Evolutionary conservation across 1,140 invertebrate species (phyloP).

Genomic region (Probaryconus sp.): DNA sequence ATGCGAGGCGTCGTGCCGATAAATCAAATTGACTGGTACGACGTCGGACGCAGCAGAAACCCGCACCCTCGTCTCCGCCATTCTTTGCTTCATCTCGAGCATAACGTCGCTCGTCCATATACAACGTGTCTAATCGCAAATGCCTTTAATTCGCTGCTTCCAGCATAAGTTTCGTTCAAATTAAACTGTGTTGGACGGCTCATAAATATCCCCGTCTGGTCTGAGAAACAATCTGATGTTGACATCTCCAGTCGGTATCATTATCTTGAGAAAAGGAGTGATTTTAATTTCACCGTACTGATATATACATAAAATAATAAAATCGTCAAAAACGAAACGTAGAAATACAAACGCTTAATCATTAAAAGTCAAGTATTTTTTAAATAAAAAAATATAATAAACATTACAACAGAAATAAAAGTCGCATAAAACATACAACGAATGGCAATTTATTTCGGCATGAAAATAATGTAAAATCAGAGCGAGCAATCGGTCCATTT

Average conservation of each 20-base stretch:
- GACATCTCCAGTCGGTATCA: background rate
- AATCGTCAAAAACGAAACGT: background rate
- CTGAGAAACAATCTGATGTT: conserved; percentile 17
- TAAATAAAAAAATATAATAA: conserved; percentile 11
- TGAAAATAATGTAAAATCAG: conserved; percentile 32
- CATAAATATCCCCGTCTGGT: conserved; percentile 60
- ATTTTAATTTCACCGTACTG: no score
- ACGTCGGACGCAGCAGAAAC: conserved; percentile 69
- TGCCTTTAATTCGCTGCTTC: conserved; percentile 75
- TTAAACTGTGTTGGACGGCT: conserved; percentile 71
- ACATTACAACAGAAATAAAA: conserved; percentile 17
- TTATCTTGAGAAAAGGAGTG: no score
- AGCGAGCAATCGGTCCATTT: conserved; percentile 42
- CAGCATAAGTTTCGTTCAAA: conserved; percentile 74
- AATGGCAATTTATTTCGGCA: conserved; percentile 20
- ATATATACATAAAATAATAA: no score
- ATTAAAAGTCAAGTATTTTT: background rate
- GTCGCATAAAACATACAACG: background rate
- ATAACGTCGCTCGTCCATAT: conserved; percentile 62
- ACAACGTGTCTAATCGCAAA: conserved; percentile 74
- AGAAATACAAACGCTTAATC: background rate
- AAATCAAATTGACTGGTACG: conserved; percentile 73
- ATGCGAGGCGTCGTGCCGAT: conserved; percentile 67
- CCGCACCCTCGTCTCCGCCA: conserved; percentile 35
- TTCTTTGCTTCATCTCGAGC: conserved; percentile 52